Evolutionary conservation across 2,888 invertebrate species (phyloP).

Genomic region (Watsonalla binaria): DNA sequence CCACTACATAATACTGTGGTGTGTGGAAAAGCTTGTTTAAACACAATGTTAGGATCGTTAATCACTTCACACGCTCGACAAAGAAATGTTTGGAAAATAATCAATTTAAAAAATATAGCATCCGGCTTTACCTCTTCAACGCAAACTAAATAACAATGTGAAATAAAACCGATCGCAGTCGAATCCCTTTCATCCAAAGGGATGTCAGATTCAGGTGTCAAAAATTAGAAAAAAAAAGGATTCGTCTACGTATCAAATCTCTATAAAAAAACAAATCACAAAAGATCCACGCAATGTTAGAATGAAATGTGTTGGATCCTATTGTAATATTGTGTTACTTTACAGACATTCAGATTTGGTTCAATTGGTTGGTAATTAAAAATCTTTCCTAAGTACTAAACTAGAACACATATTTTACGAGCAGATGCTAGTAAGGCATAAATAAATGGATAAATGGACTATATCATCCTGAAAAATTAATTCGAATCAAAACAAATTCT

Average conservation of each 20-base stretch:
- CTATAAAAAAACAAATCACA: conserved; percentile 50
- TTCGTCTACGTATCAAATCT: conserved; percentile 71
- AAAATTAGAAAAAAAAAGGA: conserved; percentile 48
- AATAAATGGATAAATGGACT: no score
- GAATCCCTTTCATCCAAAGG: conserved; percentile 40
- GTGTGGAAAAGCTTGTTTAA: no score
- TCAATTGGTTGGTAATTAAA: not conserved
- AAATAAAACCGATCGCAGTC: conserved; percentile 58
- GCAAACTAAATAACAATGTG: conserved; percentile 34
- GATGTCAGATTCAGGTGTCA: conserved; percentile 72
- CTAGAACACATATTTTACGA: no score
- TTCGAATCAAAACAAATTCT: no score
- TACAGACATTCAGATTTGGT: conserved; percentile 23
- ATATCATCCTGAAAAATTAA: no score
- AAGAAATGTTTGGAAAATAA: conserved; percentile 1
- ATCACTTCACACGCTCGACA: not conserved
- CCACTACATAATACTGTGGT: no score
- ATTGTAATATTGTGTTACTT: conserved; percentile 56
- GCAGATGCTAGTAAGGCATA: no score
- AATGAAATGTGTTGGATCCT: conserved; percentile 57
- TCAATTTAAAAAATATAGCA: conserved; percentile 28
- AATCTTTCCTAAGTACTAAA: no score
- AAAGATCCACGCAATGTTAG: conserved; percentile 63
- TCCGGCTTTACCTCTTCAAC: conserved; percentile 42
- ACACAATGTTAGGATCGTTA: not conserved